Conservation (phyloP, 1,140 invertebrate species). For the Cydia pomonella region DNA sequence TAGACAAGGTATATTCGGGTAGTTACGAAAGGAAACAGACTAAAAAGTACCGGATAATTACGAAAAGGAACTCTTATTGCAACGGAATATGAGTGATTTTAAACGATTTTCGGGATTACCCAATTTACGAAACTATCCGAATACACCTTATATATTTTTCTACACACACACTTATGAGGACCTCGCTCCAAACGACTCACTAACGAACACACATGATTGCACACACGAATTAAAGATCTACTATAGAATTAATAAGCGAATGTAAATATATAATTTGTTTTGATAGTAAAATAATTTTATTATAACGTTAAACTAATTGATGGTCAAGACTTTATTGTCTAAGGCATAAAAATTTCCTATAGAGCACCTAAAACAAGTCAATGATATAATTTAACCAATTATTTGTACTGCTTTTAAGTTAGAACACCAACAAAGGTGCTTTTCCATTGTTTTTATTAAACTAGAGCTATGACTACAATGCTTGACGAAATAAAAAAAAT, state of each 20-base stretch:
- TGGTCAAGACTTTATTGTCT: not conserved
- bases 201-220: slow-evolving; percentile 17
- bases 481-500: not conserved
- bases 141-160: no score
- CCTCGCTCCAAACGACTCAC: not conserved
- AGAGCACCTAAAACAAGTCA: slow-evolving; percentile 15
- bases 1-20: no score
- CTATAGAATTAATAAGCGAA: slow-evolving; percentile 17
- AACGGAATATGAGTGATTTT: no score
- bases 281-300: slow-evolving; percentile 13
- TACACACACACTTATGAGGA: not conserved
- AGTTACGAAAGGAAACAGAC: no score
- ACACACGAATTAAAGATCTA: slow-evolving; percentile 20
- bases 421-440: not conserved
- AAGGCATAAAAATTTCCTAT: slow-evolving; percentile 6
- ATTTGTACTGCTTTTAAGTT: slow-evolving; percentile 26
- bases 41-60: no score
- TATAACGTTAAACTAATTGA: not conserved
- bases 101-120: no score
- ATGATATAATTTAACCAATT: slow-evolving; percentile 12
- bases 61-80: no score
- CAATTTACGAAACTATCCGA: no score
- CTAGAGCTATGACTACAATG: not conserved
- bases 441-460: not conserved
- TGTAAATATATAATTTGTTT: slow-evolving; percentile 27